Conservation (phyloP, 2,797 vertebrate genomes). For the Liparis tanakae region DNA sequence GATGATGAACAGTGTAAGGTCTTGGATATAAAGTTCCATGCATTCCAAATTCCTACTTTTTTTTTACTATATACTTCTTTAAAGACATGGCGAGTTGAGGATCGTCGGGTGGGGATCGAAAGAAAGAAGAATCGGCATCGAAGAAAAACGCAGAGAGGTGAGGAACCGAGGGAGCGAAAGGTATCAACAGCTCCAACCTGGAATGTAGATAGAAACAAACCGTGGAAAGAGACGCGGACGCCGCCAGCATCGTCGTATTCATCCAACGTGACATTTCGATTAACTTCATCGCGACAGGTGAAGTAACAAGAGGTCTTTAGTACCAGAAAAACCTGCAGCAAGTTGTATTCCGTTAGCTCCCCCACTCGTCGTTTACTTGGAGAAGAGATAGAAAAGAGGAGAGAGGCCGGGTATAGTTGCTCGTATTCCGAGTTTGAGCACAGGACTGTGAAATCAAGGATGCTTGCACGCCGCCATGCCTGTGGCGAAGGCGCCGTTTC, state of each 20-base stretch:
- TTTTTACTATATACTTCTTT: constrained; percentile 70
- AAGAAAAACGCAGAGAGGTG: constrained; percentile 74
- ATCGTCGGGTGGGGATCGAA: constrained; percentile 41
- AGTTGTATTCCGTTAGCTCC: constrained; percentile 34
- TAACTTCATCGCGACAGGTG: constrained; percentile 25
- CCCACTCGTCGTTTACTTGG: constrained; percentile 43
- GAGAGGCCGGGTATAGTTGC: constrained; percentile 50
- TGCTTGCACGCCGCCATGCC: constrained; percentile 68
- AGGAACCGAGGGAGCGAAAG: constrained; percentile 46
- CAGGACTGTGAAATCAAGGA: constrained; percentile 73
- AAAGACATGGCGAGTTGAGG: constrained; percentile 72
- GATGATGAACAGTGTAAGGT: constrained; percentile 97
- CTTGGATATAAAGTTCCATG: constrained; percentile 89
- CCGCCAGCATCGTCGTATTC: constrained; percentile 48
- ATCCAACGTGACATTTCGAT: constrained; percentile 54
- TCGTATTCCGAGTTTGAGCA: constrained; percentile 61
- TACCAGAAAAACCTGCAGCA: constrained; percentile 90
- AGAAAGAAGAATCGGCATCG: constrained; percentile 73
- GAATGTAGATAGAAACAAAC: constrained; percentile 87
- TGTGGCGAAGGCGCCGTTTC: constrained; percentile 64
- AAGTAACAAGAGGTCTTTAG: constrained; percentile 65
- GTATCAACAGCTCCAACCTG: constrained; percentile 79
- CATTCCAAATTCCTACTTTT: constrained; percentile 72
- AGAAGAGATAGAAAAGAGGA: constrained; percentile 69
- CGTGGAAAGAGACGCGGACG: constrained; percentile 51